Conservation (phyloP, 2,797 vertebrate genomes). For the Sarcophilus harrisii region DNA sequence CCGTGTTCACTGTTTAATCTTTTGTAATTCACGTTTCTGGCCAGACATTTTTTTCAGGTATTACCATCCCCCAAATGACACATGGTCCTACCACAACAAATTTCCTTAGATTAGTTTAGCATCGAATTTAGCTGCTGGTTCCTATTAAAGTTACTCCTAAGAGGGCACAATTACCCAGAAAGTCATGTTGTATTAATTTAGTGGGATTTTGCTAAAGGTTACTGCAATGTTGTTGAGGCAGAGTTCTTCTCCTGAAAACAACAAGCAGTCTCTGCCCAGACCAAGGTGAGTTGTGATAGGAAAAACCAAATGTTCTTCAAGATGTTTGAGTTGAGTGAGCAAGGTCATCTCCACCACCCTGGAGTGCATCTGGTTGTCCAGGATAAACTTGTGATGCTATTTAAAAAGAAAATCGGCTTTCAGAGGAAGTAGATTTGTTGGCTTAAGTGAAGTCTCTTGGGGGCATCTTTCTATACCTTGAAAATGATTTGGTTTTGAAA, state of each 20-base stretch:
- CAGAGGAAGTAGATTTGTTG: neutral
- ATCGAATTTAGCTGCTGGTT: neutral
- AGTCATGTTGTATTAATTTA: neutral
- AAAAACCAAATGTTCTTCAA: neutral
- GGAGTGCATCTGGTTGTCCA: neutral
- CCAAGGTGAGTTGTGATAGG: neutral
- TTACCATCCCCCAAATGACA: neutral
- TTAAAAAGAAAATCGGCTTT: neutral
- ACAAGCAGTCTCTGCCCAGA: neutral
- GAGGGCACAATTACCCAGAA: neutral
- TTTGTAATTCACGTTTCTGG: neutral
- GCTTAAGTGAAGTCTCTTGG: neutral
- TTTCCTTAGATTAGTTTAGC: no score
- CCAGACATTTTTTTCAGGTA: neutral
- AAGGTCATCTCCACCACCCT: neutral
- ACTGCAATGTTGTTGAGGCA: neutral
- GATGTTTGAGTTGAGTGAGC: neutral
- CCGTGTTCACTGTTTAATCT: neutral
- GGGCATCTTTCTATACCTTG: neutral
- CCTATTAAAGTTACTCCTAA: neutral
- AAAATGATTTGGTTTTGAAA: constrained; percentile 23
- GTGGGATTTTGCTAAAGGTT: neutral
- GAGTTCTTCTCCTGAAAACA: neutral
- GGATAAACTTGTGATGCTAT: neutral
- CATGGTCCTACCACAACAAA: neutral